Evolutionary conservation across 53 echinoderm and acorn worm genomes (phyloP), one percentile per base, ranked within the genome.

Genomic region (Hippasteria phrygiana): DNA sequence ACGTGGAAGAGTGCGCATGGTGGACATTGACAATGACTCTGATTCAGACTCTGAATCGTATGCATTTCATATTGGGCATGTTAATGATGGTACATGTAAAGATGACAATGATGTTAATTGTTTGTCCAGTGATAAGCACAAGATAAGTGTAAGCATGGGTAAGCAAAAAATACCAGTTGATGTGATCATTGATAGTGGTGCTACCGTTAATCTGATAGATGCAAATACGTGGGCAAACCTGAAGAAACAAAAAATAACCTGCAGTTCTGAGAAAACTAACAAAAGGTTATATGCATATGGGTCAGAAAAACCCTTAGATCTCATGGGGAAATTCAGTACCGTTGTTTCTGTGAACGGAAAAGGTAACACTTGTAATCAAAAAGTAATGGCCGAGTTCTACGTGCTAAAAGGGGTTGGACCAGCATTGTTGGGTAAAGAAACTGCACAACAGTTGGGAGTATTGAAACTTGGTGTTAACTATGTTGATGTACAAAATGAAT

Each of bases 111-210:
- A 24, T 4, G 59, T 59, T 7, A 59, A 59, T 59, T 59, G 20
- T 17, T 59, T 7, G 3, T 59, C 59, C 59, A 59, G 4, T 9
- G 59, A 59, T n/a, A n/a, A n/a, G n/a, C n/a, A n/a, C 67, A 67
- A 67, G 20, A 12, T 71, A 26, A 78, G 40, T 62, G 51, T 74
- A 42, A 48, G 29, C 43, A 39, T 89, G 20, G 67, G 67, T 67
- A 34, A 74, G 29, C 48, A 74, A 10, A 74, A 2, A 24, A 43
- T 74, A 29, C 74, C 66, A 20, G 55, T 91, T 20, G 54, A 87
- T 50, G 80, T 90, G 14, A 87, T 90, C 32, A 74, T 93, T 43
- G 90, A 90, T 40, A 90, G 90, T 90, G 93, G 90, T 16, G 87
- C 90, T n/a, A n/a, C n/a, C n/a, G n/a, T n/a, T n/a, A n/a, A n/a